Evolutionary conservation across 64 coral and sea anemone species (phyloP).

Genomic region (Catalaphyllia jardinei): DNA sequence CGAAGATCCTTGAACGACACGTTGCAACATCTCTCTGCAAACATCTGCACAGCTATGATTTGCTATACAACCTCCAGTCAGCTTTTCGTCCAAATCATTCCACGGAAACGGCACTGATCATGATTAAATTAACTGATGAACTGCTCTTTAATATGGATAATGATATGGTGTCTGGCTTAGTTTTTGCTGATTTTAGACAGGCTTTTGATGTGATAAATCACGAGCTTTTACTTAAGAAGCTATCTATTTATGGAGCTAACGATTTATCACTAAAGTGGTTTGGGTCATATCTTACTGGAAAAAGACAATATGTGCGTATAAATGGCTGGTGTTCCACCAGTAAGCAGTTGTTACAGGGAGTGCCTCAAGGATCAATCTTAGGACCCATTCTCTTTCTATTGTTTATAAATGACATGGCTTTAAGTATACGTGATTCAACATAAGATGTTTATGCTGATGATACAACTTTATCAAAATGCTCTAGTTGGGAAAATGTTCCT

Average conservation of each 20-base stretch:
- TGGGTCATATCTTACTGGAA: not conserved
- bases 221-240: not conserved
- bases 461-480: not conserved
- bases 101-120: conserved; percentile 53
- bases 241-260: not conserved
- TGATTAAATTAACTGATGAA: conserved; percentile 43
- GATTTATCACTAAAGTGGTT: conserved; percentile 4
- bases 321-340: not conserved
- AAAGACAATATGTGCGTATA: not conserved
- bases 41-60: conserved; percentile 30
- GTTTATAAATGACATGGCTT: conserved; percentile 19
- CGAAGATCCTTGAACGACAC: conserved; percentile 49
- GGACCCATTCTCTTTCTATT: conserved; percentile 37
- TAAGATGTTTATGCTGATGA: conserved; percentile 34
- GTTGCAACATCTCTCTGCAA: conserved; percentile 17
- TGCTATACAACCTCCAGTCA: conserved; percentile 57
- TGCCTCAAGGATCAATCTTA: conserved; percentile 14
- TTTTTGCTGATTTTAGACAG: conserved; percentile 10
- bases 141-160: conserved; percentile 35
- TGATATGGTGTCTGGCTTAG: not conserved
- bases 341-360: not conserved
- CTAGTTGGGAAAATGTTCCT: not conserved
- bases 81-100: conserved; percentile 26
- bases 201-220: conserved; percentile 40
- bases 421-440: not conserved